Conservation (phyloP, 2,797 vertebrate genomes). For the Lacerta agilis region DNA sequence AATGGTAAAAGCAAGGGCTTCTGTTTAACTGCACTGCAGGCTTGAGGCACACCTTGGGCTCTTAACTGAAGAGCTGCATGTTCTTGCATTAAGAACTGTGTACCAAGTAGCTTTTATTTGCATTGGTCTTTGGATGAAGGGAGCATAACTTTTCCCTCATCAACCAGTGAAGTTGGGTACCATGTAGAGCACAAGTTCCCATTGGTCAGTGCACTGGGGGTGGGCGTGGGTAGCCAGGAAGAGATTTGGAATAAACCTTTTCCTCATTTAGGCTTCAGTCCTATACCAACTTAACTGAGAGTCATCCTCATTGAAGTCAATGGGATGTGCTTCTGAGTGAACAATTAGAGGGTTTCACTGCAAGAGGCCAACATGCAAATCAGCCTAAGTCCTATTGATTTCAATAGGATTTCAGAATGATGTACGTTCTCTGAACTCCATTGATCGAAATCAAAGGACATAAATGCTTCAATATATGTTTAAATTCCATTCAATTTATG, state of each 20-base stretch:
- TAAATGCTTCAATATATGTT: slow-evolving; percentile 7
- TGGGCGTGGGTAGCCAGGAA: background rate
- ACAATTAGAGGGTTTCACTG: background rate
- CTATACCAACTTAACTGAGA: too few relatives aligned
- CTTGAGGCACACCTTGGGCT: background rate
- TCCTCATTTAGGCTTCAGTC: background rate
- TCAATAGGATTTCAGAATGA: background rate
- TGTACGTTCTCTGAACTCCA: slow-evolving; percentile 1
- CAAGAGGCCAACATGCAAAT: background rate
- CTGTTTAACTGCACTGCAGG: background rate
- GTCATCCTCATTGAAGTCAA: too few relatives aligned
- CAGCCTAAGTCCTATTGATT: background rate
- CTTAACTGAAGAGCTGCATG: background rate
- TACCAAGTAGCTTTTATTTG: background rate
- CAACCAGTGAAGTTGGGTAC: background rate
- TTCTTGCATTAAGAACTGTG: background rate
- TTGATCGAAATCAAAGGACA: slow-evolving; percentile 20
- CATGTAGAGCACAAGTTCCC: too few relatives aligned
- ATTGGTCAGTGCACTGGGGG: background rate
- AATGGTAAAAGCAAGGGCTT: too few relatives aligned
- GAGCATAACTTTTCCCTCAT: background rate
- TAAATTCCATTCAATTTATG: slow-evolving; percentile 1
- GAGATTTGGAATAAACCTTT: background rate
- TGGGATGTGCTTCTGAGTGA: background rate
- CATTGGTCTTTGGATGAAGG: background rate